Evolutionary conservation across 2,888 invertebrate genomes (phyloP).

Genomic region (Strigamia crassipes): DNA sequence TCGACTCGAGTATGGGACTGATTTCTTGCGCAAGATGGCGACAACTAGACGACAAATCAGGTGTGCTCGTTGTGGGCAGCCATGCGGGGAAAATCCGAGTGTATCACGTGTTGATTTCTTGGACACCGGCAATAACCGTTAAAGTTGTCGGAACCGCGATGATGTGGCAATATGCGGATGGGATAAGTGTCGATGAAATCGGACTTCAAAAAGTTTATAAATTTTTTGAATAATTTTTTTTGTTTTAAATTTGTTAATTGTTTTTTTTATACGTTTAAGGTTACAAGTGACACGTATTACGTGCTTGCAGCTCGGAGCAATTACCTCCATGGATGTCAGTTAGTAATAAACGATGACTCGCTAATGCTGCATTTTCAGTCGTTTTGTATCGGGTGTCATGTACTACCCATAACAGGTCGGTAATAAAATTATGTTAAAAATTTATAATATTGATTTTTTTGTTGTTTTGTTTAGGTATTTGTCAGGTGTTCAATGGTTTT

Average conservation of each 20-base stretch:
- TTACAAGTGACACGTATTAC: not conserved
- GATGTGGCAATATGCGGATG: constrained; percentile 19
- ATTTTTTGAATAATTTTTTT: not conserved
- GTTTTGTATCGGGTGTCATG: not conserved
- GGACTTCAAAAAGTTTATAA: constrained; percentile 1
- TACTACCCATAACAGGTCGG: not conserved
- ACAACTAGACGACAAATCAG: constrained; percentile 2
- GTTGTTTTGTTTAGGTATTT: not conserved
- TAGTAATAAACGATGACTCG: not conserved
- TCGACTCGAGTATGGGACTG: not conserved
- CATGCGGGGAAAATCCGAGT: not conserved
- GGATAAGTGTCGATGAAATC: not conserved
- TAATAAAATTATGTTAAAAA: not conserved
- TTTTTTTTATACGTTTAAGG: not conserved
- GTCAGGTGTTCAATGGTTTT: not conserved
- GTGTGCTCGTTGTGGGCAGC: not conserved
- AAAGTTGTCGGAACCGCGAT: not conserved
- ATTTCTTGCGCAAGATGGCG: not conserved
- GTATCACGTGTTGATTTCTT: not conserved
- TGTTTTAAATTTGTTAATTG: not conserved
- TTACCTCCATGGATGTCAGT: not conserved
- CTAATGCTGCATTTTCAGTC: not conserved
- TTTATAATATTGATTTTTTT: not conserved
- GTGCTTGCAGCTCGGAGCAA: not conserved
- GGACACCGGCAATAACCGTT: not conserved